Percentiles rank a stretch among this genome's conserved stretches.
Conservation (phyloP, 2,113 vertebrate species). For the Mesocricetus auratus region DNA sequence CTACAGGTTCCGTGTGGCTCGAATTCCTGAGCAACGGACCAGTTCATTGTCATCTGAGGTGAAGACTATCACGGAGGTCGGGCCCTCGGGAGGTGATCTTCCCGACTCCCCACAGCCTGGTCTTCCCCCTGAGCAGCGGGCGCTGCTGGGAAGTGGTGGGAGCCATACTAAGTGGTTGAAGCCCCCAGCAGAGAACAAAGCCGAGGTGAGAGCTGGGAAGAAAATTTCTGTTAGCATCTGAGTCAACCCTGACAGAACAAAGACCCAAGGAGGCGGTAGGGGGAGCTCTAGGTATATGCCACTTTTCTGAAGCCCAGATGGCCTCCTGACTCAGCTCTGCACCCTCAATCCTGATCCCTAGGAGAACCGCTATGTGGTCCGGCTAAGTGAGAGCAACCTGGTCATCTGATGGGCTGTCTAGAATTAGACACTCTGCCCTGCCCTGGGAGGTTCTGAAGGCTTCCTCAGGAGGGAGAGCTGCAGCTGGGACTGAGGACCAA, state of each 20-base stretch:
- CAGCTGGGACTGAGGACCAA: slow-evolving; percentile 49
- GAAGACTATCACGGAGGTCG: slow-evolving; percentile 74
- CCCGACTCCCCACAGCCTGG: slow-evolving; percentile 73
- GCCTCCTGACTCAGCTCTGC: not conserved
- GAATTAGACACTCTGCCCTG: slow-evolving; percentile 15
- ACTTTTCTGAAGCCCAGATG: not conserved
- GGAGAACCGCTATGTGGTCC: slow-evolving; percentile 82
- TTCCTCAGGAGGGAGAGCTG: slow-evolving; percentile 64
- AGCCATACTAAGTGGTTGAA: slow-evolving; percentile 74
- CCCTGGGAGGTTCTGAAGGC: slow-evolving; percentile 33
- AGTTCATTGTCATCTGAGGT: slow-evolving; percentile 76
- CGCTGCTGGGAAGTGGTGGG: slow-evolving; percentile 84
- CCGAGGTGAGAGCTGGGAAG: slow-evolving; percentile 81
- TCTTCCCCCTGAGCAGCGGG: slow-evolving; percentile 83
- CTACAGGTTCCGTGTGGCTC: slow-evolving; percentile 95
- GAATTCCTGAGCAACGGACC: slow-evolving; percentile 92
- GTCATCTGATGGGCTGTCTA: slow-evolving; percentile 81
- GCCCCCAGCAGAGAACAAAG: slow-evolving; percentile 63
- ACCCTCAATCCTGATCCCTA: slow-evolving; percentile 9
- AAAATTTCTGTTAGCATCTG: not conserved
- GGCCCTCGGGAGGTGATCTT: slow-evolving; percentile 67
- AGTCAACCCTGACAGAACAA: not conserved
- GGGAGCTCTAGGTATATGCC: not conserved
- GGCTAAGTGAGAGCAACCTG: slow-evolving; percentile 84
- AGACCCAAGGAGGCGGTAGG: not conserved